Base-by-base conservation (phyloP, 2,888 invertebrate species). In the Antitype chi region DNA sequence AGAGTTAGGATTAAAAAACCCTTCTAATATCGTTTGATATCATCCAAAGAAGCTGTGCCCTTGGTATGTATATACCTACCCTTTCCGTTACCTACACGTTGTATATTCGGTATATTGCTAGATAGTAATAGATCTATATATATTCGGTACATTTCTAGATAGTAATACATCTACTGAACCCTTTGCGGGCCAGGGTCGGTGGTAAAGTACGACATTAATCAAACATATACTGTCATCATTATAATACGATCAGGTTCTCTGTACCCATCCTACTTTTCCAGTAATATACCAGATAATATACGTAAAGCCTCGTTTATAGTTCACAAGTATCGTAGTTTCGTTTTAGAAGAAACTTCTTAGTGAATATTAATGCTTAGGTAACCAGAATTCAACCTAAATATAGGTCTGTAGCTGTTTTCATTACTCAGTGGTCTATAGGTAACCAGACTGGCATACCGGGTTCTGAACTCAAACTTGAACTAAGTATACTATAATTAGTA, bases 191-290 rank as follows among this genome's bases (percentile, higher is more conserved):
- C 38, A 23, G 20, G 9, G 28, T 53, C 49, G 32, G 62, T 23
- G 20, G 64, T 64, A 76, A 85, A 64, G 68, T 85, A 66, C 70
- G 47, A 59, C 85, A 83, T 83, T 84, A 82, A 84, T 82, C 82
- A 84, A 81, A 74, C 70, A 60, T 70, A 81, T 74, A 63, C 82
- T 85, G 81, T 85, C 81, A 76, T 78, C 86, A 82, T 85, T 74
- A 82, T 85, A 75, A 74, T 76, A 67, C 86, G 76, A 85, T 85
- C 79, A 83, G 69, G 76, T 77, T 63, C 67, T 62, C 68, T 78
- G 72, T 75, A 84, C 49, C 28, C 52, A 78, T 68, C 63, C 64
- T 55, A 85, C 76, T 74, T 80, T 32, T 57, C 60, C 17, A 63
- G 64, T 74, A 74, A 66, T 82, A 64, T 73, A 64, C 64, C 8